Evolutionary conservation across 2,888 invertebrate genomes (phyloP).

Genomic region (Taphrorychus bicolor): DNA sequence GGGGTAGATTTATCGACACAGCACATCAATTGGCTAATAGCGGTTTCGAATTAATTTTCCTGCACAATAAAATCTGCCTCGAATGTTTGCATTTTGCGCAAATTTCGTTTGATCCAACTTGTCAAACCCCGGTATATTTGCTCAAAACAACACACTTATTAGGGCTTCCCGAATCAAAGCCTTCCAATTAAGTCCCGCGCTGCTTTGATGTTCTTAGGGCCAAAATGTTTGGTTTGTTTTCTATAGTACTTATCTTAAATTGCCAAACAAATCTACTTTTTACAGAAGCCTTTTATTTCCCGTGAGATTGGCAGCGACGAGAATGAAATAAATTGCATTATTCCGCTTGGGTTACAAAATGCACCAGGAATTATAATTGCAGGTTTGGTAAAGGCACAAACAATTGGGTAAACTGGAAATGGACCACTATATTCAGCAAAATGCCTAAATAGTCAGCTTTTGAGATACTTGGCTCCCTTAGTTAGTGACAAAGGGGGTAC

Average conservation of each 20-base stretch:
- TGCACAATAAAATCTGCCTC: no score
- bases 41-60: no score
- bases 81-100: not conserved
- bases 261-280: no score
- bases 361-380: slow-evolving; percentile 22
- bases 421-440: slow-evolving; percentile 33
- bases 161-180: not conserved
- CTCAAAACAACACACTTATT: not conserved
- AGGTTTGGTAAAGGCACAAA: slow-evolving; percentile 23
- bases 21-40: no score
- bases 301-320: no score
- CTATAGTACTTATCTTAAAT: not conserved
- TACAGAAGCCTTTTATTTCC: no score
- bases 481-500: slow-evolving; percentile 42
- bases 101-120: not conserved
- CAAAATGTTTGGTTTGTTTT: no score
- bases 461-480: slow-evolving; percentile 39
- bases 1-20: no score
- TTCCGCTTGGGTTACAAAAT: slow-evolving; percentile 9
- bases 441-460: slow-evolving; percentile 29
- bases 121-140: not conserved
- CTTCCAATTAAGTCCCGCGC: not conserved
- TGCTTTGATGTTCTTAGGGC: not conserved
- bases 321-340: slow-evolving; percentile 12
- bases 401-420: slow-evolving; percentile 33